Evolutionary conservation across 1,140 invertebrate species (phyloP), one percentile per base, ranked within the genome.

Genomic region (Nasonia giraulti): DNA sequence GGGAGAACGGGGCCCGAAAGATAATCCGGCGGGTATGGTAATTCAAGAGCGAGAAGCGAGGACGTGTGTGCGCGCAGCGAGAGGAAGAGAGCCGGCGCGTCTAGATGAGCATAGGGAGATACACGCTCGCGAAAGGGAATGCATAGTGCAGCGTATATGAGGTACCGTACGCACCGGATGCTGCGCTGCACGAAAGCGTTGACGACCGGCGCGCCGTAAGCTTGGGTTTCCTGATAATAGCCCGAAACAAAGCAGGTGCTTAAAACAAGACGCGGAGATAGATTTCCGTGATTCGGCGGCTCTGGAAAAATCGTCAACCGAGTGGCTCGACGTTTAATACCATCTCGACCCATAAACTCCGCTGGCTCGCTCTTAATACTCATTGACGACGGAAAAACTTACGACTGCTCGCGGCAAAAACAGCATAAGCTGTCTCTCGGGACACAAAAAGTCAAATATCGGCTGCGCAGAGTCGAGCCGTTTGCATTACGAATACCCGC

Each of bases 21-120:
- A 88, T 91, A 91, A 91, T 91, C 90, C 88, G 86, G 74, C 75
- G 31, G 31, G 88, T 91, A 91, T 91, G 90, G 88, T 91, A 91
- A 91, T 91, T 91, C 85, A 87, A 89, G 87, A 88, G 84, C 74
- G 73, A 83, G 50, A 71, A 20, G 20, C 7, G 50, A 37, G 73
- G 47, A 76, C 23, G 10, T 31, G 69, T 73, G 33, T 20, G 1
- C 17, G 33, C 17, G 1, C 31, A 4, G 40, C 37, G 69, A 23
- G 44, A 31, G 23, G 47, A 14, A 74, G 5, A 37, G 71, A 37
- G 20, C 10, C 0, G 33, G 2, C 10, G 69, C 40, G 47, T 44
- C 20, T 62, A 62, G 55, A 62, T 71, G 27, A 71, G 20, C 69
- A n/a, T 33, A 11, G 23, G 10, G 27, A 27, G 69, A 27, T 71